Conservation (phyloP, 1,140 invertebrate genomes). For the Drosophila micromelanica region DNA sequence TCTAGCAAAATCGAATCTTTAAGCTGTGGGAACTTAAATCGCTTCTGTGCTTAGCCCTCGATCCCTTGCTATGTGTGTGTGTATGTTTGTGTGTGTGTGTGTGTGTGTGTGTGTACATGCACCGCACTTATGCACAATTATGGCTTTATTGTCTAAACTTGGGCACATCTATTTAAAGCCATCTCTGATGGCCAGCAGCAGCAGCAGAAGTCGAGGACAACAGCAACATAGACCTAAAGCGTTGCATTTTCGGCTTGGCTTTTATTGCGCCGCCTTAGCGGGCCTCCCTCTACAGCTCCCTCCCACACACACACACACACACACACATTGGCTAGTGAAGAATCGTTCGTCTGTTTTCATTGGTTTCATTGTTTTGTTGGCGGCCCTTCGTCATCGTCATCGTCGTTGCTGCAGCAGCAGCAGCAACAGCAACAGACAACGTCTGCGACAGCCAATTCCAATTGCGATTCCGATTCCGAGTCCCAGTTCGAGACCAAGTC, state of each 20-base stretch:
- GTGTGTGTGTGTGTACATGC: constrained; percentile 23
- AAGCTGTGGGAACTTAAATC: constrained; percentile 45
- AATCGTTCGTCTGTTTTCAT: constrained; percentile 50
- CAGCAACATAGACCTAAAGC: constrained; percentile 39
- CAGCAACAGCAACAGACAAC: constrained; percentile 11
- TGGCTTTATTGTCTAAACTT: constrained; percentile 83
- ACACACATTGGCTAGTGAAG: constrained; percentile 19
- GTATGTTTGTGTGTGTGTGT: background rate
- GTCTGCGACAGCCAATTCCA: constrained; percentile 27
- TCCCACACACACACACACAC: no score
- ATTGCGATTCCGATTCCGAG: constrained; percentile 12
- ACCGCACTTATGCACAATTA: constrained; percentile 79
- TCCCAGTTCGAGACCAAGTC: constrained; percentile 20
- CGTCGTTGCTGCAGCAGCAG: background rate
- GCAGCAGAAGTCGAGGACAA: background rate
- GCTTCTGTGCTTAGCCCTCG: constrained; percentile 17
- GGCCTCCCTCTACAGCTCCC: constrained; percentile 11
- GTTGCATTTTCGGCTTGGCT: constrained; percentile 77
- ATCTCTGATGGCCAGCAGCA: constrained; percentile 35
- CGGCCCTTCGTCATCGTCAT: constrained; percentile 81
- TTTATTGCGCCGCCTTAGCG: constrained; percentile 70
- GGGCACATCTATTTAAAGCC: constrained; percentile 82
- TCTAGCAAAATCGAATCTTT: constrained; percentile 10
- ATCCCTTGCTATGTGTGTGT: constrained; percentile 11
- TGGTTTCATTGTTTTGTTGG: constrained; percentile 80